Conservation (phyloP, 2,113 vertebrate genomes). For the Myotis lucifugus region DNA sequence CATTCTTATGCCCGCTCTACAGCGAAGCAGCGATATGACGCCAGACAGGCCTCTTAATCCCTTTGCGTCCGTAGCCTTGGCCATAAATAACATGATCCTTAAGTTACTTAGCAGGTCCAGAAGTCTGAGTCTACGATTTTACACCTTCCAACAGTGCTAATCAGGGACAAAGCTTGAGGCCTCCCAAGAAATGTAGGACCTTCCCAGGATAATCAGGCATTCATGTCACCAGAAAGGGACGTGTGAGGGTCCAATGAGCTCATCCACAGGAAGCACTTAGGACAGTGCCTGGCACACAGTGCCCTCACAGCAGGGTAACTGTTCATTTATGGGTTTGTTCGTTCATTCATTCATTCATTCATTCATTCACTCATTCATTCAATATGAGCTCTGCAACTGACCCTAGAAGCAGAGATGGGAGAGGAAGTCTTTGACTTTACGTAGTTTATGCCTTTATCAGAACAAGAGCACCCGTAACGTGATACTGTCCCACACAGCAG, state of each 20-base stretch:
- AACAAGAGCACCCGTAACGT: not conserved
- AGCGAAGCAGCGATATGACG: not conserved
- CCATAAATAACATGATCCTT: conserved; percentile 55
- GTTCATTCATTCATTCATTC: not conserved
- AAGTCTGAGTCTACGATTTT: not conserved
- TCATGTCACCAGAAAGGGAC: not conserved
- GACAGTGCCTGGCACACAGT: not conserved
- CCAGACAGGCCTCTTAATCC: not conserved
- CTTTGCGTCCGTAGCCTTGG: not conserved
- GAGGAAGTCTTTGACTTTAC: not conserved
- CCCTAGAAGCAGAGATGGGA: not conserved
- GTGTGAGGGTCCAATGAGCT: rapidly evolving
- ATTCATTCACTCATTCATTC: not conserved
- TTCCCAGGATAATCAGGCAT: not conserved
- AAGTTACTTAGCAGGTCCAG: conserved; percentile 31
- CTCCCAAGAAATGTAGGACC: rapidly evolving
- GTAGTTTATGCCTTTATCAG: not conserved
- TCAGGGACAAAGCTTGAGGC: not conserved
- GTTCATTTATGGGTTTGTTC: not conserved
- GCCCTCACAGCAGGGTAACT: not conserved
- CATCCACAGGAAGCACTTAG: not conserved
- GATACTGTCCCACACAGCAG: not conserved
- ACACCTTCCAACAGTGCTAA: not conserved
- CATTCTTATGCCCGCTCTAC: rapidly evolving
- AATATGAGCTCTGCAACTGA: not conserved